Evolutionary conservation across 37 sponge, comb jelly and placozoan genomes (phyloP).

Genomic region (Geodia barretti): DNA sequence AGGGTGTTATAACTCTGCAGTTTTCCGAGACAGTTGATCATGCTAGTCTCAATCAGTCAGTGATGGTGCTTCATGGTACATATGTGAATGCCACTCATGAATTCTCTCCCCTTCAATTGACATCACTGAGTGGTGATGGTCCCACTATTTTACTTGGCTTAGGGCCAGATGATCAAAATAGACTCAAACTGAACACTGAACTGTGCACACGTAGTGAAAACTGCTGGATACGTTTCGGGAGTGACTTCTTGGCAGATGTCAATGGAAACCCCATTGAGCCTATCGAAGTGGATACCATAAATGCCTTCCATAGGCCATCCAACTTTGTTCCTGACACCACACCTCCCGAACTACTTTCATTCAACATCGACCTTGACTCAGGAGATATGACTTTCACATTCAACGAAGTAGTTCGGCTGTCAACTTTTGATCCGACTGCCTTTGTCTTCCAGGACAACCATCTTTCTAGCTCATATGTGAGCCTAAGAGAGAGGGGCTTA

Average conservation of each 20-base stretch:
- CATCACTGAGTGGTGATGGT: conserved; percentile 36
- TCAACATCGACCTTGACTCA: conserved; percentile 66
- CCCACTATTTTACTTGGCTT: conserved; percentile 43
- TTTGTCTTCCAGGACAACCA: conserved; percentile 67
- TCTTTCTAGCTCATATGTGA: conserved; percentile 4
- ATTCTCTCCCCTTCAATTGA: conserved; percentile 20
- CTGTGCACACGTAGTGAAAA: conserved; percentile 62
- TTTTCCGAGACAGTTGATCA: conserved; percentile 80
- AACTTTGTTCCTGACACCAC: conserved; percentile 67
- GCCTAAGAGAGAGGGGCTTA: conserved; percentile 40
- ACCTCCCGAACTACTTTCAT: conserved; percentile 47
- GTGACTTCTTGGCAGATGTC: conserved; percentile 61
- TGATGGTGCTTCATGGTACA: conserved; percentile 30
- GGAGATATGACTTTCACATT: conserved; percentile 80
- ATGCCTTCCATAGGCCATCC: conserved; percentile 30
- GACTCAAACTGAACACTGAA: conserved; percentile 71
- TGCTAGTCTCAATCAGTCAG: conserved; percentile 7
- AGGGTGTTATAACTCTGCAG: conserved; percentile 64
- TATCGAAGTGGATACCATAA: conserved; percentile 46
- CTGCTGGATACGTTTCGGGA: conserved; percentile 77
- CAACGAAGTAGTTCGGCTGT: conserved; percentile 69
- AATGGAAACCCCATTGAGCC: conserved; percentile 65
- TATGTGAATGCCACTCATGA: conserved; percentile 50
- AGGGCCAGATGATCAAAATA: conserved; percentile 53
- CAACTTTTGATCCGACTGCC: conserved; percentile 60